Evolutionary conservation across 1,140 invertebrate species (phyloP).

Genomic region (Acyrthosiphon pisum): DNA sequence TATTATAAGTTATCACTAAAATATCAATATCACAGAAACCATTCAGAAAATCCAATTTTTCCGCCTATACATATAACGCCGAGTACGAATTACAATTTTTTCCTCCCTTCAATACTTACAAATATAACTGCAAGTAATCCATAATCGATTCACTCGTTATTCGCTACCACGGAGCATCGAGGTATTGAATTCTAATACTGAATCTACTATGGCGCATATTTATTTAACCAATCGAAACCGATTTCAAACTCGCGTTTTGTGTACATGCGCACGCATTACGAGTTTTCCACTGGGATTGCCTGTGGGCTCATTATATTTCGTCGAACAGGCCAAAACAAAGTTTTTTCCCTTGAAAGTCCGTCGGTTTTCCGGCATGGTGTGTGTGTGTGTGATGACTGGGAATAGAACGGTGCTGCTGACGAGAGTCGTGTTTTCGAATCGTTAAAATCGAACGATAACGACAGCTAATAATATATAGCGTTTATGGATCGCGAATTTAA

Average conservation of each 20-base stretch:
- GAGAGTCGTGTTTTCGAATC: neutral
- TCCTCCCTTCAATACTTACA: neutral
- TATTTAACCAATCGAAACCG: neutral
- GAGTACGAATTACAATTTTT: neutral
- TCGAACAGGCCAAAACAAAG: neutral
- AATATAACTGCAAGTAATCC: neutral
- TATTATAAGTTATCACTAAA: neutral
- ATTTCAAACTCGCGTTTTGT: neutral
- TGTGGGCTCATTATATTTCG: neutral
- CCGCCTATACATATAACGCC: neutral
- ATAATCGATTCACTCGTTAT: neutral
- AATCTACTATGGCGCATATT: neutral
- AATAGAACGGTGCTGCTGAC: neutral
- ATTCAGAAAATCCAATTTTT: neutral
- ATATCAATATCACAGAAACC: neutral
- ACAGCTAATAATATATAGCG: neutral
- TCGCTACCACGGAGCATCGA: neutral
- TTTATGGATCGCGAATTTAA: neutral
- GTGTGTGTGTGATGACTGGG: neutral
- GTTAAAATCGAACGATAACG: neutral
- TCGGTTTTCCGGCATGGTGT: neutral
- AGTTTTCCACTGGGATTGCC: neutral
- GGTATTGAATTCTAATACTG: neutral
- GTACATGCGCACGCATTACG: neutral
- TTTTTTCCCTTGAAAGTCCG: neutral